Evolutionary conservation across 2,113 vertebrate genomes (phyloP), one percentile per base, ranked within the genome.

Genomic region (Falco punctatus): DNA sequence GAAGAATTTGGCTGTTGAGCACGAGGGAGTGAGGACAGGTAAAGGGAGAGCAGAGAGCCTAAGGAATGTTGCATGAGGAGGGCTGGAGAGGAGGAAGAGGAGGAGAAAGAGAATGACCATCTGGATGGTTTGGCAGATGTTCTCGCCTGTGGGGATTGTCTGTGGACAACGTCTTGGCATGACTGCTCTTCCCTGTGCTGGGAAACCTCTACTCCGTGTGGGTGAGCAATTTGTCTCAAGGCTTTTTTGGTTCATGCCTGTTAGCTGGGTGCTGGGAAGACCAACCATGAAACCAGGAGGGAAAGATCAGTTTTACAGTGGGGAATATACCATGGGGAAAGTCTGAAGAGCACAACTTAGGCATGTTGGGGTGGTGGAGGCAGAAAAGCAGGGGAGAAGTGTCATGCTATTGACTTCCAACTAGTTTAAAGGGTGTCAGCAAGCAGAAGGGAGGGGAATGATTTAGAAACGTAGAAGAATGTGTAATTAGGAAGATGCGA

Each of bases 391-490:
- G 59, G 51, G 35, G n/a, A 92, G 64, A 89, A 22, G 73, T 5
- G 38, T 42, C 58, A 16, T n/a, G 27, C 5, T 70, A 21, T 10
- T 84, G 81, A 69, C 86, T 55, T 92, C 57, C 75, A 81, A 13
- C 33, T 28, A 30, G 52, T 27, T 91, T 74, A 67, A 72, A 72
- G 83, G 30, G 91, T 89, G 95, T 87, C 95, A 96, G 94, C 61
- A 72, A 82, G 71, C 52, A 81, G 78, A 35, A 90, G 94, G 95
- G 96, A 97, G 95, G 57, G 15, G 78, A 94, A 91, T 95, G 95
- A 95, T 97, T 97, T 96, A 97, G 89, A 88, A 96, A 96, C 83
- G 83, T 74, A 74, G 61, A 96, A 81, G 92, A 96, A 95, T 95
- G 91, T 66, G 73, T 65, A 81, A 82, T 65, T 85, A 82, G 91